phyloP scores from a whole-genome alignment of 2,113 vertebrate genomes.

The Gallinago paraguaiae region DNA sequence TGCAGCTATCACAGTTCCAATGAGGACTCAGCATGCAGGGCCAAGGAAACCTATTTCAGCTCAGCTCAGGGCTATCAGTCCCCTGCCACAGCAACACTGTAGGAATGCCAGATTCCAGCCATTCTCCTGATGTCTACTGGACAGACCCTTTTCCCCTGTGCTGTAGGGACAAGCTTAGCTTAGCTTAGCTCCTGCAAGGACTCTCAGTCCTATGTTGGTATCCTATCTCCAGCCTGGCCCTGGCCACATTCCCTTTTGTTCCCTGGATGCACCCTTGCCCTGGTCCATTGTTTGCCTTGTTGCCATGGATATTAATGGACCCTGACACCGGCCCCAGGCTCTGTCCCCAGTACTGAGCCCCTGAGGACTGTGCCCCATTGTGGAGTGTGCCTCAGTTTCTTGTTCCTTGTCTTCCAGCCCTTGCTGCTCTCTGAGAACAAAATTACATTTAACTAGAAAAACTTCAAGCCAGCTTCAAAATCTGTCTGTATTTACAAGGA shows the following conservation, averaged over 20 bases:
- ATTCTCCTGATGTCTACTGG: not conserved
- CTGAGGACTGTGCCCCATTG: not conserved
- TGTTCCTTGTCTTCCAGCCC: not conserved
- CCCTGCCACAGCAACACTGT: fast-evolving
- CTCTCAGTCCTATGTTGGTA: not conserved
- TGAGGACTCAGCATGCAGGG: not conserved
- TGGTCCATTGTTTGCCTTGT: not conserved
- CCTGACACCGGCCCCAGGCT: not conserved
- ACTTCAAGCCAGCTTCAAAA: not conserved
- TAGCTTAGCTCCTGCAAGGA: not conserved
- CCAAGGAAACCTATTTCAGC: not conserved
- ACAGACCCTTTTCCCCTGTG: fast-evolving
- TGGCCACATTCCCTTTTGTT: not conserved
- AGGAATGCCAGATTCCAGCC: not conserved
- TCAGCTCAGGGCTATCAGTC: not conserved
- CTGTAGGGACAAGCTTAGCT: no score
- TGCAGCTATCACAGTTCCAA: not conserved
- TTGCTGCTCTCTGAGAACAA: not conserved
- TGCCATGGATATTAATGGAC: not conserved
- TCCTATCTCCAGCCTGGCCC: not conserved
- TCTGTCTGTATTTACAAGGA: not conserved
- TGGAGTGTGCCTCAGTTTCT: not conserved
- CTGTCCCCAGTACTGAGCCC: not conserved
- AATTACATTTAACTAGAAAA: not conserved
- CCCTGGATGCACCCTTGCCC: not conserved